phyloP scores from a whole-genome alignment of 2,113 vertebrate species.

The Aramus guarauna region DNA sequence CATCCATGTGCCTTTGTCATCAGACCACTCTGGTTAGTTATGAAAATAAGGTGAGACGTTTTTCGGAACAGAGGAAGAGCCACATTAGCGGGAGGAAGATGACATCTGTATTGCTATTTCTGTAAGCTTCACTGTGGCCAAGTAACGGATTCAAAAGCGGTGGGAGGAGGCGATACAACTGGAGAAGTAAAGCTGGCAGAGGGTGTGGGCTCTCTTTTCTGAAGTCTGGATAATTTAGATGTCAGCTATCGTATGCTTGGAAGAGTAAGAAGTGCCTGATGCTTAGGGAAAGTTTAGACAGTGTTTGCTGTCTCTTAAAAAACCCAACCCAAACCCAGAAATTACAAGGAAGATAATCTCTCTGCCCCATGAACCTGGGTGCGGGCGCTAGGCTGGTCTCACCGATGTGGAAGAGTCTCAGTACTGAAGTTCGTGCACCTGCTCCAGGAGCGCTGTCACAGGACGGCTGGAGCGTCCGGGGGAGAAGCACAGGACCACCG shows the following conservation, averaged over 20 bases:
- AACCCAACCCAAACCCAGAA: too few species aligned
- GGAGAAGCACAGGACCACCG: rapidly evolving
- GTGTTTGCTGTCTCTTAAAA: background rate
- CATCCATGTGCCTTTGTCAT: background rate
- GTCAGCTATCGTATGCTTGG: rapidly evolving
- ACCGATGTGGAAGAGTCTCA: rapidly evolving
- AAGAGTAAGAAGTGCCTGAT: background rate
- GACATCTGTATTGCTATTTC: rapidly evolving
- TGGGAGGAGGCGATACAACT: rapidly evolving
- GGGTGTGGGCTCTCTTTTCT: background rate
- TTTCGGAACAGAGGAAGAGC: background rate
- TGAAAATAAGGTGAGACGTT: background rate
- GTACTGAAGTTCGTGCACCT: rapidly evolving
- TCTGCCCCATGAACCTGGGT: rapidly evolving
- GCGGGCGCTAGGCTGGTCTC: rapidly evolving
- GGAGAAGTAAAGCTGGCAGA: background rate
- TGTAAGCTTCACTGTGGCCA: rapidly evolving
- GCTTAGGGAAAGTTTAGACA: too few species aligned
- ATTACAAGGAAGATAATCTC: rapidly evolving
- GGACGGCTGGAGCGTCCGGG: background rate
- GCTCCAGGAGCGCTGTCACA: background rate
- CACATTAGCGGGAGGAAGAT: background rate
- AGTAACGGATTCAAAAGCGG: rapidly evolving
- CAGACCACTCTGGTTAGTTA: rapidly evolving
- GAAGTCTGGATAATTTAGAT: background rate